These are phyloP conservation scores for Pelobates fuscus DNA, from an alignment of 2,113 vertebrate genomes.

Conservation along the genomic window DNA sequence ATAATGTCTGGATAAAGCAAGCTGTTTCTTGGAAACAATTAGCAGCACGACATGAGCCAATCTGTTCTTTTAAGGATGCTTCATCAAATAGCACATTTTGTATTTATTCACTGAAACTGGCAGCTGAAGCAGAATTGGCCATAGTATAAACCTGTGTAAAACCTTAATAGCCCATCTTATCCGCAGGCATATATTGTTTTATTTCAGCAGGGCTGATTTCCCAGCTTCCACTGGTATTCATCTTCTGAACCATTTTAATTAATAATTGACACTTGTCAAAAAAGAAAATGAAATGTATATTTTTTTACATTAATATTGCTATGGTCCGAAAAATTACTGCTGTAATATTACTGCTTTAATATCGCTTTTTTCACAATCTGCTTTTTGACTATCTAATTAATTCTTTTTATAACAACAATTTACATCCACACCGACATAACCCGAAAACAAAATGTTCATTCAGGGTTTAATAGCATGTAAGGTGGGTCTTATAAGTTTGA, in stretches of 20 bases:
- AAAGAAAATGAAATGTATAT: too few species aligned
- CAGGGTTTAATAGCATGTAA: too few species aligned
- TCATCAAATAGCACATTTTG: slow-evolving; percentile 48
- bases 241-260: slow-evolving; percentile 1
- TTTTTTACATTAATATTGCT: too few species aligned
- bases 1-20: slow-evolving; percentile 47
- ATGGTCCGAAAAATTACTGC: too few species aligned
- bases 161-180: slow-evolving; percentile 15
- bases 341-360: too few species aligned
- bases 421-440: too few species aligned
- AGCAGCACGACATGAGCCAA: slow-evolving; percentile 37
- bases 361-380: too few species aligned
- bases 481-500: too few species aligned
- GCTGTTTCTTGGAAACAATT: slow-evolving; percentile 50
- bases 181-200: slow-evolving; percentile 37
- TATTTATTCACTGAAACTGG: slow-evolving; percentile 33
- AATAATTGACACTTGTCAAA: slow-evolving; percentile 1
- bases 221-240: slow-evolving; percentile 27
- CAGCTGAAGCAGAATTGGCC: slow-evolving; percentile 18
- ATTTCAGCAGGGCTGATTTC: slow-evolving; percentile 37
- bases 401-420: too few species aligned
- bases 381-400: too few species aligned
- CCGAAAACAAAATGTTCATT: too few species aligned
- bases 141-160: slow-evolving; percentile 12
- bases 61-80: slow-evolving; percentile 41